Conservation (phyloP, 2,797 vertebrate genomes). For the Crax fasciolata region DNA sequence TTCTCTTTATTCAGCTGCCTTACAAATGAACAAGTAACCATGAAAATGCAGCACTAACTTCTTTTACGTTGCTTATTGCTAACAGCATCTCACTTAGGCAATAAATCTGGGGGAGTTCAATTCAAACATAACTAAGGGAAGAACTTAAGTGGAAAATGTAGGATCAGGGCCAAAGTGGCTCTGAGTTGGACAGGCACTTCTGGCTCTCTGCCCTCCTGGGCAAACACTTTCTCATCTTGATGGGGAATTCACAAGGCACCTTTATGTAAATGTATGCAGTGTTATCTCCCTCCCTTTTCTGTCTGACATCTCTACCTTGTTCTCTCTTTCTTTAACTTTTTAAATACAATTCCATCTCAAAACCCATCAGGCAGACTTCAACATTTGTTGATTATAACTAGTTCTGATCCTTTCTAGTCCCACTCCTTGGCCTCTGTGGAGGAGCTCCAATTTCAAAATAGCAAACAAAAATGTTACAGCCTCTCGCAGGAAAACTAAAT, state of each 20-base stretch:
- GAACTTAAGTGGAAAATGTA: neutral
- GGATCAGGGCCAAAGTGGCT: neutral
- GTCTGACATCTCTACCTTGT: neutral
- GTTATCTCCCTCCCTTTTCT: constrained; percentile 15
- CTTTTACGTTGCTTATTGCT: neutral
- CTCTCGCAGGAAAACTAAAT: constrained; percentile 79
- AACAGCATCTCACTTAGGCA: neutral
- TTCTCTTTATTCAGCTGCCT: neutral
- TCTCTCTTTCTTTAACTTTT: constrained; percentile 47
- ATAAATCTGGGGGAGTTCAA: neutral
- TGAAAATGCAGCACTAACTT: neutral
- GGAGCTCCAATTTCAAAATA: constrained; percentile 77
- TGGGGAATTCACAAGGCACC: neutral
- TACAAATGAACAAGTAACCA: neutral
- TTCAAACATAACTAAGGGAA: neutral
- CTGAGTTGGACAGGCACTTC: neutral
- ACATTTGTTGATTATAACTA: constrained; percentile 75
- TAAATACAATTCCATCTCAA: constrained; percentile 66
- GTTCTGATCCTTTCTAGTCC: constrained; percentile 49
- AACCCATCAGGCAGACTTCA: constrained; percentile 66
- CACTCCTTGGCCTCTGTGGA: constrained; percentile 57
- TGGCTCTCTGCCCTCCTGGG: neutral
- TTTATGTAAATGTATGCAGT: neutral
- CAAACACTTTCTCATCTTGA: neutral
- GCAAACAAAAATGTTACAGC: constrained; percentile 78